Evolutionary conservation across 1,140 invertebrate genomes (phyloP).

Genomic region (Solenopsis fugax): DNA sequence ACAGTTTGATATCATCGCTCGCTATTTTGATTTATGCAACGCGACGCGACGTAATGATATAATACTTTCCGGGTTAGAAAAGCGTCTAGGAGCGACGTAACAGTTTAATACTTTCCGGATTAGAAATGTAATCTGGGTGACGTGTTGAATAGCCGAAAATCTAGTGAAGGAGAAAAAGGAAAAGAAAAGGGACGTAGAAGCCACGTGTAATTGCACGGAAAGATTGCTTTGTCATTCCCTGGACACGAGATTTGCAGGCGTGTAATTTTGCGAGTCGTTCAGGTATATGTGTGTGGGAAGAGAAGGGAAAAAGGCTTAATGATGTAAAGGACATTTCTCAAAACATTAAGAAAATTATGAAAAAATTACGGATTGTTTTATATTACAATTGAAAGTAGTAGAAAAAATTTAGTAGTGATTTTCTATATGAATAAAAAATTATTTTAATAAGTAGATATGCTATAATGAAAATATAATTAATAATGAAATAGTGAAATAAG

Average conservation of each 20-base stretch:
- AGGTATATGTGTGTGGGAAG: background rate
- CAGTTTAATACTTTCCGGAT: background rate
- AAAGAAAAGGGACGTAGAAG: background rate
- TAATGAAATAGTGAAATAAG: too few relatives aligned
- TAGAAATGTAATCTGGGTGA: background rate
- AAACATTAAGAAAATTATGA: too few relatives aligned
- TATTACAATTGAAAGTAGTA: too few relatives aligned
- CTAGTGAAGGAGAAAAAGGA: background rate
- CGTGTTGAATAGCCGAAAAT: background rate
- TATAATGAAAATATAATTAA: too few relatives aligned
- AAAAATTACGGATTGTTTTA: too few relatives aligned
- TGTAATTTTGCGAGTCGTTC: background rate
- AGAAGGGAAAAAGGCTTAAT: background rate
- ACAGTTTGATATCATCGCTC: conserved; percentile 17
- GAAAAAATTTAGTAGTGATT: too few relatives aligned
- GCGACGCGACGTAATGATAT: background rate
- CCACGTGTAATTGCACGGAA: background rate
- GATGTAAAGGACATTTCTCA: too few relatives aligned
- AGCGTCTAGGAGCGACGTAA: background rate
- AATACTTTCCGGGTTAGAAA: background rate
- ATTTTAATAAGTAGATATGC: too few relatives aligned
- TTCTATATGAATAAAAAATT: too few relatives aligned
- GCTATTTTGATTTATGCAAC: background rate
- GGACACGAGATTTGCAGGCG: background rate
- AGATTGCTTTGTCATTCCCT: background rate